phyloP scores from a whole-genome alignment of 2,888 invertebrate species.

The Nudaria mundana region DNA sequence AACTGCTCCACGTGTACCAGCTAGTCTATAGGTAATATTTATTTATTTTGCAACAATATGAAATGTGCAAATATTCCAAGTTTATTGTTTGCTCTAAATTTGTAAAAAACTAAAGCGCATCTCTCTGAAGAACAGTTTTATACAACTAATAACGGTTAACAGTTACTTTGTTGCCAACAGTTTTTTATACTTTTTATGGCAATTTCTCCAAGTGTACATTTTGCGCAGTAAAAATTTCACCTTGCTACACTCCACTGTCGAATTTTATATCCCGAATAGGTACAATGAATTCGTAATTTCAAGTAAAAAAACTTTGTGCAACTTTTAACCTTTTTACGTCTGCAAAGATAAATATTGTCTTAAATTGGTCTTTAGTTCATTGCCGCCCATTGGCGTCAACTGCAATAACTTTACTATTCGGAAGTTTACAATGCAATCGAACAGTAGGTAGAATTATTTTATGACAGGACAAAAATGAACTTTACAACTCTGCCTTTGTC shows the following conservation, averaged over 20 bases:
- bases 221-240: conserved; percentile 61
- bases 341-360: conserved; percentile 44
- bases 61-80: too few species aligned
- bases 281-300: too few species aligned
- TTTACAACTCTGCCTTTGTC: conserved; percentile 61
- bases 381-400: conserved; percentile 64
- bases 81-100: conserved; percentile 11
- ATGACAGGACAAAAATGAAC: conserved; percentile 64
- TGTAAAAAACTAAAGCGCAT: conserved; percentile 24
- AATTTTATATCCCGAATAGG: conserved; percentile 14
- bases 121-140: conserved; percentile 14
- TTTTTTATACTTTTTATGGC: conserved; percentile 31
- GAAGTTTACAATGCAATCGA: conserved; percentile 66
- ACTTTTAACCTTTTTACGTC: conserved; percentile 47
- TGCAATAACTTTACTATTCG: conserved; percentile 66
- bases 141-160: too few species aligned
- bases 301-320: conserved; percentile 50
- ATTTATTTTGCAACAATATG: not conserved
- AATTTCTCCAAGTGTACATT: conserved; percentile 48
- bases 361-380: conserved; percentile 34
- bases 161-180: conserved; percentile 21
- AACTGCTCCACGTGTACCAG: too few species aligned
- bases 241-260: conserved; percentile 19
- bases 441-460: conserved; percentile 75
- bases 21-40: too few species aligned